Evolutionary conservation across 1,140 invertebrate species (phyloP).

Genomic region (Tachypleus tridentatus): DNA sequence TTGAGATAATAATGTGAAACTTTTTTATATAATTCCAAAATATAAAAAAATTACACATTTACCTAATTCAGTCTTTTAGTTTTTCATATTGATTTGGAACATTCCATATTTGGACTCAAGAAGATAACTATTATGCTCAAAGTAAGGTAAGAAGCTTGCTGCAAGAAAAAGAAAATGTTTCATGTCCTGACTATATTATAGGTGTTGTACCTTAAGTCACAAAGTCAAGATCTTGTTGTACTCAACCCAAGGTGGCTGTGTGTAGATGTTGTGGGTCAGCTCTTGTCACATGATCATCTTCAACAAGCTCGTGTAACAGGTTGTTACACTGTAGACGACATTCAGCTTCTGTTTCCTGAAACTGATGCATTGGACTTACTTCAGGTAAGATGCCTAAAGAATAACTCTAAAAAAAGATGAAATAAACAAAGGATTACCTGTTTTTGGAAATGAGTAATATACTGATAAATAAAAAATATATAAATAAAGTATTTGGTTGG

Average conservation of each 20-base stretch:
- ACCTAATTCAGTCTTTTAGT: too few species aligned
- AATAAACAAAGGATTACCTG: background rate
- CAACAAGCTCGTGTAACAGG: conserved; percentile 54
- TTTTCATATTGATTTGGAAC: too few species aligned
- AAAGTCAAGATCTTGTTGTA: conserved; percentile 52
- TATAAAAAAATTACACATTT: too few species aligned
- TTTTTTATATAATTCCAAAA: too few species aligned
- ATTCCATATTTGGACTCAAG: too few species aligned
- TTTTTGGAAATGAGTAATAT: conserved; percentile 1
- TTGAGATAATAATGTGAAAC: too few species aligned
- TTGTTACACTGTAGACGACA: conserved; percentile 62
- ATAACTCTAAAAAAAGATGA: background rate
- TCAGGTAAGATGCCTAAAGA: conserved; percentile 27
- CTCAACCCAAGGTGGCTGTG: conserved; percentile 62
- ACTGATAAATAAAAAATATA: conserved; percentile 1
- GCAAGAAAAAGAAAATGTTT: background rate
- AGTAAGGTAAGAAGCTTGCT: background rate
- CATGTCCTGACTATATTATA: conserved; percentile 16
- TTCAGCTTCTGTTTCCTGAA: conserved; percentile 59
- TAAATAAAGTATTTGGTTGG: background rate
- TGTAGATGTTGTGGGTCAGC: conserved; percentile 52
- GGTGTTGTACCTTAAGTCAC: conserved; percentile 41
- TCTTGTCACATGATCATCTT: conserved; percentile 53
- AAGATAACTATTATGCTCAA: too few species aligned
- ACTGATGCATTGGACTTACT: conserved; percentile 57